These are phyloP conservation scores for Isurus oxyrinchus DNA, from an alignment of 2,113 vertebrate species.

Conservation along the genomic window DNA sequence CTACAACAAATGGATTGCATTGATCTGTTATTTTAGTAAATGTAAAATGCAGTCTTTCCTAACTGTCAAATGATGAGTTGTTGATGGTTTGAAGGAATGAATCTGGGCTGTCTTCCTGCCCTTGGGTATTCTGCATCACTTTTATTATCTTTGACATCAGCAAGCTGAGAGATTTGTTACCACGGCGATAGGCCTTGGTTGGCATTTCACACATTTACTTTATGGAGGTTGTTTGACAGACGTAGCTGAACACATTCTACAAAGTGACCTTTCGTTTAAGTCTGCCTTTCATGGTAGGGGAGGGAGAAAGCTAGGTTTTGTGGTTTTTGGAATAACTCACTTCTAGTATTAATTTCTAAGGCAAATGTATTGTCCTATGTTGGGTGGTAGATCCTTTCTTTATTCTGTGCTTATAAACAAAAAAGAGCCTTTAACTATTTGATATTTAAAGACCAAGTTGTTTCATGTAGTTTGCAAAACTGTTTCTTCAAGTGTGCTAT, in stretches of 20 bases:
- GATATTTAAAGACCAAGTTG: background rate
- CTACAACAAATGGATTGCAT: too few relatives aligned
- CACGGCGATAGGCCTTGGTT: constrained; percentile 39
- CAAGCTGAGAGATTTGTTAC: constrained; percentile 52
- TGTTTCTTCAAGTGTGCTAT: constrained; percentile 11
- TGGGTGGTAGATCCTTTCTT: background rate
- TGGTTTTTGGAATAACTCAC: background rate
- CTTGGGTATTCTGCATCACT: background rate
- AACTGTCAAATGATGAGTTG: background rate
- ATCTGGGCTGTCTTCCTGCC: background rate
- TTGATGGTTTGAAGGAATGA: background rate
- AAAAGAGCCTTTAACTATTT: too few relatives aligned
- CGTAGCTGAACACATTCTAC: background rate
- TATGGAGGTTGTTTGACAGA: background rate
- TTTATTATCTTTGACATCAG: constrained; percentile 51
- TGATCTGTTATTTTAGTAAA: background rate
- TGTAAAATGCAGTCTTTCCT: background rate
- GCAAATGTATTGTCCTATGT: background rate
- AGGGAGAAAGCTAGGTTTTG: too few relatives aligned
- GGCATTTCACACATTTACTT: background rate
- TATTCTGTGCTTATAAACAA: background rate
- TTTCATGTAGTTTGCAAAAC: constrained; percentile 5
- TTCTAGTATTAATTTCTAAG: background rate
- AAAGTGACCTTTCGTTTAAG: background rate
- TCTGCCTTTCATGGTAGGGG: background rate